Base-by-base conservation (phyloP, 2,888 invertebrate genomes). In the Chydorus sphaericus region DNA sequence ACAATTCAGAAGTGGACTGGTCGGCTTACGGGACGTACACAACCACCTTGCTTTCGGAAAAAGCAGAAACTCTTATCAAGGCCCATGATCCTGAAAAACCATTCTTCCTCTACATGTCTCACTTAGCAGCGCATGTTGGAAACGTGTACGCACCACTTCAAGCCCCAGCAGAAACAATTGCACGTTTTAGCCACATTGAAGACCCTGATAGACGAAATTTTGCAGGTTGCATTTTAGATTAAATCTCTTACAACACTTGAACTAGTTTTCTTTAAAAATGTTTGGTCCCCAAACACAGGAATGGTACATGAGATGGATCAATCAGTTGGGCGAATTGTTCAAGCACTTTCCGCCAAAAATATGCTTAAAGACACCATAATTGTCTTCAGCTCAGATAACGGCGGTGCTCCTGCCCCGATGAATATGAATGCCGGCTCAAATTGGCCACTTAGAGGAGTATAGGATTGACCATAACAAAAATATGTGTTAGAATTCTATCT, bases 91-190 rank as follows among this genome's bases (percentile, higher is more conserved):
- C 62, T 60, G 72, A 73, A 2, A 66, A 73, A 3, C 91, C 93
- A 0, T 68, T 94, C 57, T 93, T 93, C 69, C 75, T 94, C 49
- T 89, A 88, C 70, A 71, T 94, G 54, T 80, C 88, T 0, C 91
- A 92, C 69, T 82, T 84, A 0, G 91, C 92, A 0, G 86, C 89
- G 0, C 93, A 94, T 72, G 86, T 86, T 38, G 89, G 82, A 1
- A 91, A 91, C 72, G 80, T 83, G 0, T 83, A 82, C 66, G 83
- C 84, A 66, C 83, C 84, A 0, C 72, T 94, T 30, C 82, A 88
- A 31, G 89, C 85, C 0, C 87, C 87, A 0, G 82, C 83, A 63
- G 70, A 75, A 3, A 72, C 78, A 11, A 75, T 87, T 1, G 74
- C 77, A 1, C 78, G 76, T 63, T 82, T 88, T 68, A 66, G 70